Base-by-base conservation (phyloP, 92 coral and sea anemone genomes). In the Parazoanthus atlanticus region DNA sequence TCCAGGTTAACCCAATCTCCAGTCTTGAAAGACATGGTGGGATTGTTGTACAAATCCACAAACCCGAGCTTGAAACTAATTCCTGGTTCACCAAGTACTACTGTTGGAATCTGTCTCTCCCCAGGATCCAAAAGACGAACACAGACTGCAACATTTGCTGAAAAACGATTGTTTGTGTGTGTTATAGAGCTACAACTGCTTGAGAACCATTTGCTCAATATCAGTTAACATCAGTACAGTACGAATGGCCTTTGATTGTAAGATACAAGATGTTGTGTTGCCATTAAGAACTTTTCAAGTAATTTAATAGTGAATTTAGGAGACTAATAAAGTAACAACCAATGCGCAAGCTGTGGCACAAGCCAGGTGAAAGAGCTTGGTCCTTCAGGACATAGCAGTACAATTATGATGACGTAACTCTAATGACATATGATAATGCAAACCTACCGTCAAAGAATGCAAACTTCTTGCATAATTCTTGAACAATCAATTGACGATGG, bases 51-150 rank as follows among this genome's bases (percentile, higher is more conserved):
- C 29, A 67, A 21, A 89, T 95, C 98, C 38, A 76, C 85, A 84
- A 95, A 95, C 34, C 81, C 79, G 13, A 95, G 94, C 87, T 91
- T 95, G 89, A 95, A 95, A 86, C 69, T 91, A 11, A 95, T 85
- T 49, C 80, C 84, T 16, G 91, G 93, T 40, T 95, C 94, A 5
- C 95, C 98, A 9, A 95, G 88, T n/a, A 91, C 82, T 26, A 95
- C 43, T 5, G 90, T 76, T 30, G 98, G 98, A 6, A 92, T 95
- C 77, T 93, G 94, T 32, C 81, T 91, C 41, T 54, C 89, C 64
- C 94, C 84, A 13, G 98, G 98, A 43, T 95, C 96, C 85, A 86
- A 90, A 0, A 95, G 90, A 21, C 90, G 65, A 47, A 93, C 91
- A 76, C 75, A 91, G 17, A 86, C 88, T 5, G 93, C 96, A 36